phyloP scores from a whole-genome alignment of 2,888 invertebrate genomes.

The Drosophila subquinaria region DNA sequence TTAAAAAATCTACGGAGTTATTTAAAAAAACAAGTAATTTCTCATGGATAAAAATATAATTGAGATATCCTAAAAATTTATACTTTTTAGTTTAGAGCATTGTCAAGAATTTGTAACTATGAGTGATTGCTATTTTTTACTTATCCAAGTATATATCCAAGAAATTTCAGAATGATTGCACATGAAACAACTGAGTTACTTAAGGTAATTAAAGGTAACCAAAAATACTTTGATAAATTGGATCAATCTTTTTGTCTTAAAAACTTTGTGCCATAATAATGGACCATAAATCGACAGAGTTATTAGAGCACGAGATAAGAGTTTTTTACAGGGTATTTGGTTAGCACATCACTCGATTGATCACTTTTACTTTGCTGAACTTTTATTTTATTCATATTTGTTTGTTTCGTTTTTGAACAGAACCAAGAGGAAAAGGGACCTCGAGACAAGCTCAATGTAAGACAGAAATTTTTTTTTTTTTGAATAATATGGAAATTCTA shows the following conservation, averaged over 20 bases:
- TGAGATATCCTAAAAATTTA: not conserved
- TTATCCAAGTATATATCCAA: not conserved
- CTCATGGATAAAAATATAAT: not conserved
- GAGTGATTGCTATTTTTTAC: too few relatives aligned
- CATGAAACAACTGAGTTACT: too few relatives aligned
- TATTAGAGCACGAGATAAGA: too few relatives aligned
- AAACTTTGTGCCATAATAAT: too few relatives aligned
- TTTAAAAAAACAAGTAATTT: not conserved
- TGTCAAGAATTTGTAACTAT: not conserved
- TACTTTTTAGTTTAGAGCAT: not conserved
- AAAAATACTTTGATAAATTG: too few relatives aligned
- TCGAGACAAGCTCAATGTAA: conserved; percentile 60
- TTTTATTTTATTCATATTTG: conserved; percentile 26
- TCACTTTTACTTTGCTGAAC: conserved; percentile 28
- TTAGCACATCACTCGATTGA: not conserved
- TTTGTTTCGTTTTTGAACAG: conserved; percentile 28
- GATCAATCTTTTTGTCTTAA: too few relatives aligned
- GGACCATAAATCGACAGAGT: too few relatives aligned
- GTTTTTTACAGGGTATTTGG: conserved; percentile 26
- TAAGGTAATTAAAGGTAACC: too few relatives aligned
- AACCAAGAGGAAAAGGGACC: conserved; percentile 41
- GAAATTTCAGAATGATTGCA: not conserved
- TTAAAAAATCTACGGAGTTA: too few relatives aligned
- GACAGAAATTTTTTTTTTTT: conserved; percentile 19
- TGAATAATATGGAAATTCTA: conserved; percentile 33